Evolutionary conservation across 2,888 invertebrate genomes (phyloP).

Genomic region (Erannis defoliaria): DNA sequence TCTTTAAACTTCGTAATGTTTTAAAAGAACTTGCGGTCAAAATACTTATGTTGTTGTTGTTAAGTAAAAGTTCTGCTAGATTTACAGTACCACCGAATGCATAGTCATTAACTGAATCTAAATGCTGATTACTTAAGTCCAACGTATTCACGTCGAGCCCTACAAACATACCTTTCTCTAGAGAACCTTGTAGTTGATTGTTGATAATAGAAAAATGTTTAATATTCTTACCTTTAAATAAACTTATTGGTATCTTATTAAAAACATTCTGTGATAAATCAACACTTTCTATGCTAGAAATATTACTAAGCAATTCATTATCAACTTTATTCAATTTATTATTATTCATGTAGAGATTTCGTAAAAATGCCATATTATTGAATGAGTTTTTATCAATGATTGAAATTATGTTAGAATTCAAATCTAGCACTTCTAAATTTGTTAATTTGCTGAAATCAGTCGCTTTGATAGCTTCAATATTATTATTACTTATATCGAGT

Average conservation of each 20-base stretch:
- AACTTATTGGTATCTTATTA: constrained; percentile 54
- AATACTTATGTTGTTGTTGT: constrained; percentile 60
- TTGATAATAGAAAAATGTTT: constrained; percentile 54
- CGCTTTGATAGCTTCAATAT: constrained; percentile 51
- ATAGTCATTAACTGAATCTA: constrained; percentile 62
- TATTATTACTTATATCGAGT: constrained; percentile 62
- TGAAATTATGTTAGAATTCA: constrained; percentile 60
- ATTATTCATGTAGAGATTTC: constrained; percentile 54
- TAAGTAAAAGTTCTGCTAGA: constrained; percentile 56
- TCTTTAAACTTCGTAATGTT: constrained; percentile 50
- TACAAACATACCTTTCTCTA: constrained; percentile 64
- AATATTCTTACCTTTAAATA: constrained; percentile 65
- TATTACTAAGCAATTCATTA: constrained; percentile 53
- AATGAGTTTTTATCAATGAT: constrained; percentile 55
- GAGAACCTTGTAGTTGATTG: constrained; percentile 60
- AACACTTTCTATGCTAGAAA: constrained; percentile 49
- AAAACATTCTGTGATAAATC: constrained; percentile 65
- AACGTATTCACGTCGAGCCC: constrained; percentile 59
- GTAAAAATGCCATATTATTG: constrained; percentile 48
- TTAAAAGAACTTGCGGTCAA: constrained; percentile 60
- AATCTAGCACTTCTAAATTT: constrained; percentile 54
- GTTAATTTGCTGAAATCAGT: constrained; percentile 58
- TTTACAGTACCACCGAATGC: constrained; percentile 62
- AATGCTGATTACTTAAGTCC: constrained; percentile 61
- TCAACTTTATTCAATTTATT: constrained; percentile 57